Evolutionary conservation across 1,140 invertebrate genomes (phyloP).

Genomic region (Ctenoplectra terminalis): DNA sequence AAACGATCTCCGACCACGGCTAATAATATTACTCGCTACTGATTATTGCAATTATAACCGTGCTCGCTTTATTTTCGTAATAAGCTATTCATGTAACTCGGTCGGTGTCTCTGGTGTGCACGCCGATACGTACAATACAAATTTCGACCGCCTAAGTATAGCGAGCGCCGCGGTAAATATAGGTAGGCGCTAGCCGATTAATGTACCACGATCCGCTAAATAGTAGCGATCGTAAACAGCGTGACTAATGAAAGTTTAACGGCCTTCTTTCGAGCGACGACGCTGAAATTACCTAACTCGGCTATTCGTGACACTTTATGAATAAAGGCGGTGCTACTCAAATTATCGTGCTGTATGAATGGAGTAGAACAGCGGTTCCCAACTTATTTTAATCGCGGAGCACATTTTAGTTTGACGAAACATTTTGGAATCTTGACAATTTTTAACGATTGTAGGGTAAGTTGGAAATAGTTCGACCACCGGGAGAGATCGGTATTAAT

Average conservation of each 20-base stretch:
- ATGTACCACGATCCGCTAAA: background rate
- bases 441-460: no score
- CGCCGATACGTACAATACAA: background rate
- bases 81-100: conserved; percentile 24
- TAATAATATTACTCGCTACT: background rate
- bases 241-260: conserved; percentile 12
- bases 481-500: no score
- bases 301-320: background rate
- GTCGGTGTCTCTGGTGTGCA: background rate
- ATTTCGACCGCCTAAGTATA: conserved; percentile 16
- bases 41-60: conserved; percentile 24
- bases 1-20: background rate
- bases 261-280: background rate
- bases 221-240: background rate
- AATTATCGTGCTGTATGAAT: background rate
- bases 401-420: no score
- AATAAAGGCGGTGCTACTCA: background rate
- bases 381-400: no score
- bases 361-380: no score
- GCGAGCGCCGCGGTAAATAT: background rate
- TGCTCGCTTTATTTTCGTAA: conserved; percentile 27
- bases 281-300: background rate
- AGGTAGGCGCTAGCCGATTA: background rate
- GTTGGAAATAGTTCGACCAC: no score
- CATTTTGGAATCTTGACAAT: no score